Conservation (phyloP, 1,140 invertebrate genomes). For the Contarinia nasturtii region DNA sequence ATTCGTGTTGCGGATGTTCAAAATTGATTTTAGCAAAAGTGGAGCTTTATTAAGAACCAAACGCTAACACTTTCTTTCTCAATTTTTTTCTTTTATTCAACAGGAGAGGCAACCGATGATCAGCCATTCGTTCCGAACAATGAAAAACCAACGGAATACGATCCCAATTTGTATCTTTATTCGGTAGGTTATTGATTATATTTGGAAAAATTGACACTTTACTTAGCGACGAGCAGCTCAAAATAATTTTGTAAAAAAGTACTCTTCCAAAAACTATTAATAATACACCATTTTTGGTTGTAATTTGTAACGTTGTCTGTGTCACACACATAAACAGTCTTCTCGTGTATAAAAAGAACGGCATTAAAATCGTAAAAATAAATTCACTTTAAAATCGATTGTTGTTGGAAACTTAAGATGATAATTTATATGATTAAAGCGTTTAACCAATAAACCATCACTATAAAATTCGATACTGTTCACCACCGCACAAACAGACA, state of each 20-base stretch:
- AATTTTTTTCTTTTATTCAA: slow-evolving; percentile 15
- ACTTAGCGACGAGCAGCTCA: not conserved
- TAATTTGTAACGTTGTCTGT: too few relatives aligned
- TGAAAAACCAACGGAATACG: slow-evolving; percentile 42
- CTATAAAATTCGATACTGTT: slow-evolving; percentile 26
- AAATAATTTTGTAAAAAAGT: not conserved
- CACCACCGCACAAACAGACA: slow-evolving; percentile 11
- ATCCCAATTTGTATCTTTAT: slow-evolving; percentile 53
- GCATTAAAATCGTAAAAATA: too few relatives aligned
- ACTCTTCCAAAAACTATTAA: too few relatives aligned
- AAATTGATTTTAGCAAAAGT: too few relatives aligned
- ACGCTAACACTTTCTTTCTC: too few relatives aligned
- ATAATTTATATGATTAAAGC: slow-evolving; percentile 15
- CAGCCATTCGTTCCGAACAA: slow-evolving; percentile 36
- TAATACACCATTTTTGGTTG: too few relatives aligned
- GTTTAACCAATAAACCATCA: slow-evolving; percentile 25
- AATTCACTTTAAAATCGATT: too few relatives aligned
- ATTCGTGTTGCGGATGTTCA: too few relatives aligned
- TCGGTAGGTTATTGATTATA: slow-evolving; percentile 29
- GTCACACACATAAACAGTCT: too few relatives aligned
- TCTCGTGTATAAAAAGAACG: too few relatives aligned
- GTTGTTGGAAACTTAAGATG: not conserved
- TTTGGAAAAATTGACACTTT: not conserved
- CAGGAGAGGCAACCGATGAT: slow-evolving; percentile 43
- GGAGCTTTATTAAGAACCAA: too few relatives aligned